Evolutionary conservation across 2,888 invertebrate species (phyloP), one percentile per base, ranked within the genome.

Genomic region (Trissonchulus sp.): DNA sequence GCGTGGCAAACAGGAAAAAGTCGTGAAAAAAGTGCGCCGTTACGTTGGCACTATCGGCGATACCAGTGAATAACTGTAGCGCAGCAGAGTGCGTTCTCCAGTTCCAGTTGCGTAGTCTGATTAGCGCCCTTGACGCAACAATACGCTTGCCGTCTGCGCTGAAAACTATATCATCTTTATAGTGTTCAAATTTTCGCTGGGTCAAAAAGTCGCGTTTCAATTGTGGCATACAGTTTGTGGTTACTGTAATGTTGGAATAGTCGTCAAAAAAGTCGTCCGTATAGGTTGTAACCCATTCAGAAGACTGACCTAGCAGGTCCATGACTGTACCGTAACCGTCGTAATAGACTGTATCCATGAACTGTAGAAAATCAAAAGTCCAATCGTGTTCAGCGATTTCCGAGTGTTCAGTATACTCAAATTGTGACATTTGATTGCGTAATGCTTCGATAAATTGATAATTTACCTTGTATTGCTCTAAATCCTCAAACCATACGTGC

Each of bases 401-500:
- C 28, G 68, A 65, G 28, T 65, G 35, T 15, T 65, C n/a, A 15
- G 68, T 33, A 28, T 65, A n/a, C 68, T 65, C 68, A 65, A 65
- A 65, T 8, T 8, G 8, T 15, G 15, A 15, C 8, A 65, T 65
- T 30, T 65, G 33, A 30, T 18, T n/a, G 15, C 35, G 8, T n/a
- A 65, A n/a, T 18, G 33, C 33, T 28, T 8, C 28, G 8, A 65
- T 33, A 28, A 65, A 65, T 18, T 65, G 33, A 8, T 8, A n/a
- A 15, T 8, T 65, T 15, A 65, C 68, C 68, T 33, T 28, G 31
- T 65, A 30, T 18, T 30, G 35, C n/a, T 65, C 68, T 28, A 65
- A 65, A 65, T 65, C 68, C 35, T 30, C 35, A 65, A 33, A 65
- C 68, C 68, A 65, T 34, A 65, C 33, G n/a, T 65, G 68, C 68